phyloP scores from a whole-genome alignment of 2,113 vertebrate genomes.

The Porphyrio hochstetteri region DNA sequence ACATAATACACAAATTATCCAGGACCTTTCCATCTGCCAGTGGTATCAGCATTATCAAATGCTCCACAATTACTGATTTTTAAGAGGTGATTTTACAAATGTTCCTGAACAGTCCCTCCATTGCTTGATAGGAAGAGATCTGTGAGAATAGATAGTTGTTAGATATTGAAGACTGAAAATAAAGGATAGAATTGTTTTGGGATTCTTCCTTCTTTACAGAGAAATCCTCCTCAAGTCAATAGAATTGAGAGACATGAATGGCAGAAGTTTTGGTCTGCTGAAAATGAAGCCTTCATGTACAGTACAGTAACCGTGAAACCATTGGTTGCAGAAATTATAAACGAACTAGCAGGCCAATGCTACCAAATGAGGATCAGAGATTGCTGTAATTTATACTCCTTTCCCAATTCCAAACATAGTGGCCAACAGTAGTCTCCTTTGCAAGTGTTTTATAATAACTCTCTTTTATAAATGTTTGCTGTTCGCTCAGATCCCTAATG shows the following conservation, averaged over 20 bases:
- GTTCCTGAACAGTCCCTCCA: neutral
- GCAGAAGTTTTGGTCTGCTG: neutral
- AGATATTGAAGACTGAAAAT: neutral
- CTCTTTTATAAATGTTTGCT: constrained; percentile 27
- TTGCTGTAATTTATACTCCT: neutral
- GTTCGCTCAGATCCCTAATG: neutral
- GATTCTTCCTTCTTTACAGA: neutral
- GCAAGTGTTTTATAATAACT: neutral
- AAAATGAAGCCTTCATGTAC: neutral
- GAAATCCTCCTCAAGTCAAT: neutral
- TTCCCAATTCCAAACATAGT: neutral
- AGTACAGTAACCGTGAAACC: neutral
- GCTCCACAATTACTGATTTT: neutral
- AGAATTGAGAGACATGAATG: neutral
- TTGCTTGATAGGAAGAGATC: neutral
- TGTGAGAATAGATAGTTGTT: neutral
- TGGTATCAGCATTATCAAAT: neutral
- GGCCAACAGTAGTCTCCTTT: neutral
- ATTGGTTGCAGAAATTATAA: neutral
- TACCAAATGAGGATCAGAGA: neutral
- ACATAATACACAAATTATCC: neutral
- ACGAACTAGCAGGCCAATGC: neutral
- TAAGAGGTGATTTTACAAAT: neutral
- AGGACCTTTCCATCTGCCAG: neutral
- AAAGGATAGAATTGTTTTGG: neutral